phyloP scores from a whole-genome alignment of 2,888 invertebrate genomes.

The Horisme vitalbata region DNA sequence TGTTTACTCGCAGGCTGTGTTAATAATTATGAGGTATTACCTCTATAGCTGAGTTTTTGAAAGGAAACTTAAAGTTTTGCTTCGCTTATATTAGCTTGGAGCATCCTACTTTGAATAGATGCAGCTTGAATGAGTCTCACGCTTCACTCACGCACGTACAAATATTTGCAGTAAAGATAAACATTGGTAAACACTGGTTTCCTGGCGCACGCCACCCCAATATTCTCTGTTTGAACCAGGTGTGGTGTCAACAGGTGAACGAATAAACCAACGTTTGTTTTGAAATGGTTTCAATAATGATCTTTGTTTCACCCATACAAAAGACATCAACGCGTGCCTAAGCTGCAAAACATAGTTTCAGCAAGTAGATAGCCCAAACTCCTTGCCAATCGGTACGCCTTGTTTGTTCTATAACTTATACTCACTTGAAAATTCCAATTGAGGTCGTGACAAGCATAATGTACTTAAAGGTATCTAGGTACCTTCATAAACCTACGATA shows the following conservation, averaged over 20 bases:
- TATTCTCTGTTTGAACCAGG: slow-evolving; percentile 53
- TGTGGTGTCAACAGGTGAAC: slow-evolving; percentile 70
- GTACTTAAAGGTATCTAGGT: neutral
- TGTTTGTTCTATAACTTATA: slow-evolving; percentile 1
- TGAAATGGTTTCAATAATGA: slow-evolving; percentile 8
- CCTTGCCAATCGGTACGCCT: too few relatives aligned
- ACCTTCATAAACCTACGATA: neutral
- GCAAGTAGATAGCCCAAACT: too few relatives aligned
- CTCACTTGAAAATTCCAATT: slow-evolving; percentile 2
- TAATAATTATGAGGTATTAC: slow-evolving; percentile 36
- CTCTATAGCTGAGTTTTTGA: slow-evolving; percentile 31
- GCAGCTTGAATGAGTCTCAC: slow-evolving; percentile 36
- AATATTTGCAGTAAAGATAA: slow-evolving; percentile 65
- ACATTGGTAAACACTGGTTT: slow-evolving; percentile 40
- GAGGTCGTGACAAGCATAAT: slow-evolving; percentile 11
- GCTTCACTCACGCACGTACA: slow-evolving; percentile 60
- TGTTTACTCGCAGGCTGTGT: slow-evolving; percentile 47
- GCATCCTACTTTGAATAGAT: slow-evolving; percentile 32
- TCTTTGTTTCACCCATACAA: slow-evolving; percentile 12
- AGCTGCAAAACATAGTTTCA: slow-evolving; percentile 11
- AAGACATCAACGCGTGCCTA: slow-evolving; percentile 27
- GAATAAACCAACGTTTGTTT: slow-evolving; percentile 18
- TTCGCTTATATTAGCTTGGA: neutral
- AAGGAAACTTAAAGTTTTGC: neutral
- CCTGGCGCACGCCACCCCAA: slow-evolving; percentile 46